These are phyloP conservation scores for Achlya flavicornis DNA, from an alignment of 2,888 invertebrate species.

Conservation along the genomic window DNA sequence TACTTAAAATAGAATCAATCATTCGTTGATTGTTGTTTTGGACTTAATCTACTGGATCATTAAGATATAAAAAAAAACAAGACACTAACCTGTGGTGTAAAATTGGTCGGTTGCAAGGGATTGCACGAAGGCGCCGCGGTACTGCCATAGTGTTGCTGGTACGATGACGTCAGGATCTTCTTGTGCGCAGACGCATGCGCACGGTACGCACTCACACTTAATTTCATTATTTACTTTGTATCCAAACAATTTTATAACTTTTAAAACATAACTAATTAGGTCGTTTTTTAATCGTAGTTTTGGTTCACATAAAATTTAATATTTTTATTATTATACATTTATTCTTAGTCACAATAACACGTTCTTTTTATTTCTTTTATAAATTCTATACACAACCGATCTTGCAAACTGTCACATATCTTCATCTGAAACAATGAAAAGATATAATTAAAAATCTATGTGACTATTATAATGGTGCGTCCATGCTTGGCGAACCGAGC, in stretches of 20 bases:
- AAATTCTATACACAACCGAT: conserved; percentile 23
- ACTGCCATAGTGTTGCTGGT: conserved; percentile 91
- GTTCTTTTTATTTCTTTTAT: conserved; percentile 12
- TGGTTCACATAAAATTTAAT: neutral
- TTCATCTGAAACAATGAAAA: conserved; percentile 42
- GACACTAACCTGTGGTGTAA: conserved; percentile 71
- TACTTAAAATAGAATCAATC: no score
- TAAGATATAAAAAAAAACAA: neutral
- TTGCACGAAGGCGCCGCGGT: conserved; percentile 86
- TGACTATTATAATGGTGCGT: no score
- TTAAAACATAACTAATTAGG: conserved; percentile 20
- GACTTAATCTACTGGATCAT: no score
- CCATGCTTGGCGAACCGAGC: no score
- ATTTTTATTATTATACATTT: neutral
- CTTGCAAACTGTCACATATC: conserved; percentile 22
- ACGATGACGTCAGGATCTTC: conserved; percentile 91
- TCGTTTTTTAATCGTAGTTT: conserved; percentile 13
- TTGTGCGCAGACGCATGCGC: conserved; percentile 95
- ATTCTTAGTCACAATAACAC: neutral
- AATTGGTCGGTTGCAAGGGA: conserved; percentile 65
- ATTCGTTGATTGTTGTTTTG: no score
- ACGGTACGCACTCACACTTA: conserved; percentile 94
- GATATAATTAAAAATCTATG: neutral
- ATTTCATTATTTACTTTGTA: conserved; percentile 85
- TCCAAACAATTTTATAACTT: conserved; percentile 13